A percentile compares a stretch with the other conserved stretches of the same genome.
phyloP scores from a whole-genome alignment of 1,140 invertebrate genomes.

The Chironomus striatipennis region DNA sequence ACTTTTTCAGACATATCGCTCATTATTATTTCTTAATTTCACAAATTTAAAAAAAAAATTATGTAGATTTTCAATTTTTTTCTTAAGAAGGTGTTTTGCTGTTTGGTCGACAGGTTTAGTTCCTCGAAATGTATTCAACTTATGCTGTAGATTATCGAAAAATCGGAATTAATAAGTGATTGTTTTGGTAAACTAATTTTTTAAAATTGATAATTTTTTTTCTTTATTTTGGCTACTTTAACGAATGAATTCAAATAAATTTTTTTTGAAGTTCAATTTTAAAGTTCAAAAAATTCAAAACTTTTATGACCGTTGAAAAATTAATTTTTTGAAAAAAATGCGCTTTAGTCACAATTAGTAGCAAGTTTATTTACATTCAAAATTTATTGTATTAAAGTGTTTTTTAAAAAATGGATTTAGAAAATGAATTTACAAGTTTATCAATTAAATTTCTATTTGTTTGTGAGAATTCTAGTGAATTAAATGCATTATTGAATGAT shows the following conservation, averaged over 20 bases:
- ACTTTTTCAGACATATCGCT: not conserved
- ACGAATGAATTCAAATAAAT: no score
- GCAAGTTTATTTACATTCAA: not conserved
- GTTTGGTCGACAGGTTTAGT: not conserved
- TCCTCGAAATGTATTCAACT: not conserved
- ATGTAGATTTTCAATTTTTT: not conserved
- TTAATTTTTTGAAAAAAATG: no score
- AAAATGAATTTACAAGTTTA: not conserved
- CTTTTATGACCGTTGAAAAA: no score
- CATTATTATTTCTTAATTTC: not conserved
- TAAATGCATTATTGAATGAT: conserved; percentile 22
- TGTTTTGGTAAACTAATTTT: no score
- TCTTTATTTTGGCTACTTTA: no score
- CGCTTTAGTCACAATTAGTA: no score
- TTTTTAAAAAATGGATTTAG: conserved; percentile 7
- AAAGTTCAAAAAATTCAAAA: no score
- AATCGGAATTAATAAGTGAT: no score
- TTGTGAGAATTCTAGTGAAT: not conserved
- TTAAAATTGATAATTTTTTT: no score
- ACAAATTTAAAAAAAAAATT: not conserved
- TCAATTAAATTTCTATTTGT: not conserved
- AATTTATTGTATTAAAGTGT: not conserved
- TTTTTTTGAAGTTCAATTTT: no score
- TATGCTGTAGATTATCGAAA: not conserved
- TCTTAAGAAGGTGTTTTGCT: not conserved